Evolutionary conservation across 2,797 vertebrate genomes (phyloP), one percentile per base, ranked within the genome.

Genomic region (Ptychobarbus kaznakovi): DNA sequence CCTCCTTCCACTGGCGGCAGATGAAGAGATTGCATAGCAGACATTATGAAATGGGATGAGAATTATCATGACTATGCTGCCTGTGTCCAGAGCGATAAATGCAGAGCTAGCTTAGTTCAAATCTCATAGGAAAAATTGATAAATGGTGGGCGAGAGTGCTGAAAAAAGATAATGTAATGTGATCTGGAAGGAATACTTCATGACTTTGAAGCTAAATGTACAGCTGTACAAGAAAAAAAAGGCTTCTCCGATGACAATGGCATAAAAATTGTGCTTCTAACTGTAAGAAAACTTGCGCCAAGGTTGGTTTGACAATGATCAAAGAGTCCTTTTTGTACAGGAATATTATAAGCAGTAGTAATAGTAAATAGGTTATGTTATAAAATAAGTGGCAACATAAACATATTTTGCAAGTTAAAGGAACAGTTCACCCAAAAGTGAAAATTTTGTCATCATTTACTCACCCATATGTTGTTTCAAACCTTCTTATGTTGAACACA

Each of bases 21-120:
- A 95, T 94, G 92, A 91, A 91, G 88, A 92, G 92, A 96, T 93
- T 92, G 91, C 89, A 80, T 89, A 83, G 87, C 88, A 89, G 89
- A 90, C 90, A 91, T 92, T 86, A 90, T 93, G 90, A 90, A 93
- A 91, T 16, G 73, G 88, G 87, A 65, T 81, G 90, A 87, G 88
- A 87, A 89, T 92, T 92, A 91, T 92, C 91, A 90, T 12, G 58
- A 90, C 92, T 88, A 90, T 65, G 70, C 81, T 65, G 83, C 73
- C 74, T 32, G 84, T 80, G 84, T 85, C 84, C 56, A 73, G 42
- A 70, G 68, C 61, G 80, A 76, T 78, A 68, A 86, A 46, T 76
- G 79, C 61, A 53, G 51, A 75, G 56, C 69, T 65, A 42, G 42
- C 9, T 2, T 42, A 73, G 77, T 74, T 78, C 72, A 66, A 63